A percentile compares a stretch with the other conserved stretches of the same genome.
phyloP scores from a whole-genome alignment of 2,113 vertebrate species.

The Megaleporinus macrocephalus region DNA sequence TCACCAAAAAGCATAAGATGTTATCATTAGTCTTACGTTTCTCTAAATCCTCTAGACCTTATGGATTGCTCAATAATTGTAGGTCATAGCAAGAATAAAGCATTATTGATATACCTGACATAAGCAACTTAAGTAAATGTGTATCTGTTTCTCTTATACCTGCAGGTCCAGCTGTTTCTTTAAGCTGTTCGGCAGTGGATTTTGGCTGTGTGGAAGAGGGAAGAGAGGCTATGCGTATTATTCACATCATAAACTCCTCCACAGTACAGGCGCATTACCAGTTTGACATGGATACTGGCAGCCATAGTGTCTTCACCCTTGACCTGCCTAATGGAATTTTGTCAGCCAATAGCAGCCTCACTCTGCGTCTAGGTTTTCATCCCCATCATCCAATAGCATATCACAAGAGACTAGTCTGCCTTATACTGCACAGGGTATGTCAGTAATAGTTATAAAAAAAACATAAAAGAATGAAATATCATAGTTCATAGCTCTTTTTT shows the following conservation, averaged over 20 bases:
- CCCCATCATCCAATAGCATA: conserved; percentile 81
- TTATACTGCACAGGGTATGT: conserved; percentile 88
- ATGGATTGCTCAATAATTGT: neutral
- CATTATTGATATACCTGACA: neutral
- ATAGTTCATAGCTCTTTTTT: no score
- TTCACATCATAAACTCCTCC: conserved; percentile 83
- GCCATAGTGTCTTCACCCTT: conserved; percentile 87
- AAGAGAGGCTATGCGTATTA: conserved; percentile 44
- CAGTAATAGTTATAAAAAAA: neutral
- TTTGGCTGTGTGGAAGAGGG: conserved; percentile 82
- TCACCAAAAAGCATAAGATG: neutral
- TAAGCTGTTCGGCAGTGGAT: conserved; percentile 78
- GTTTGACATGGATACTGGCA: conserved; percentile 82
- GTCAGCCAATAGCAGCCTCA: conserved; percentile 66
- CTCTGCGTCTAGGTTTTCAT: conserved; percentile 78
- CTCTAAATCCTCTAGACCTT: neutral
- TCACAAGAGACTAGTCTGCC: conserved; percentile 85
- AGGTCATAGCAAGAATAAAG: neutral
- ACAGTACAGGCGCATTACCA: conserved; percentile 81
- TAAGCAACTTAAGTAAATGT: neutral
- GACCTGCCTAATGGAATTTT: conserved; percentile 79
- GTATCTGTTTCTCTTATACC: conserved; percentile 12
- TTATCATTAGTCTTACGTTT: neutral
- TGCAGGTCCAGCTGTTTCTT: conserved; percentile 82
- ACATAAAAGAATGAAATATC: no score